Evolutionary conservation across 2,113 vertebrate species (phyloP).

Genomic region (Menura novaehollandiae): DNA sequence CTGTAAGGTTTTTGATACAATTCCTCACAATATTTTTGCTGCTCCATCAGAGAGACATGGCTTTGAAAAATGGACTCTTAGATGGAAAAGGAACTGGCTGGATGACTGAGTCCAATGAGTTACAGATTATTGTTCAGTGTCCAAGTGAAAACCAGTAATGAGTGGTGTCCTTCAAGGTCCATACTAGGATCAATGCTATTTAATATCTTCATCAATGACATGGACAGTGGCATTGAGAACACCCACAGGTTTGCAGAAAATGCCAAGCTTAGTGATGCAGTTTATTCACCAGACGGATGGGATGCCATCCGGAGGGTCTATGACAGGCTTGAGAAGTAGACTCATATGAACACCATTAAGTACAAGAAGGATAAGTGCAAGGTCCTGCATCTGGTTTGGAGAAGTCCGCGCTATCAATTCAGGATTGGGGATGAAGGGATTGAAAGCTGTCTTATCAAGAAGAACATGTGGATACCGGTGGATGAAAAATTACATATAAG

Average conservation of each 20-base stretch:
- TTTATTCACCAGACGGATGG: background rate
- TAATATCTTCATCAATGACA: background rate
- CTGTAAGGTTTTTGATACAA: background rate
- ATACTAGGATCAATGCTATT: background rate
- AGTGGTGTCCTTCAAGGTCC: background rate
- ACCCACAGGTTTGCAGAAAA: background rate
- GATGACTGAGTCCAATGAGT: background rate
- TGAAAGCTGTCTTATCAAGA: background rate
- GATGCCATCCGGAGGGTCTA: background rate
- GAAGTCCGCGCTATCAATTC: background rate
- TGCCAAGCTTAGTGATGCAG: background rate
- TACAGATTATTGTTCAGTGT: rapidly evolving
- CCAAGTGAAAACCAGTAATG: background rate
- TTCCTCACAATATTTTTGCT: background rate
- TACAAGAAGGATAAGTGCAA: background rate
- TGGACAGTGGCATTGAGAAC: background rate
- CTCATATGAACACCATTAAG: background rate
- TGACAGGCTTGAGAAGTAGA: background rate
- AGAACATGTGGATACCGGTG: background rate
- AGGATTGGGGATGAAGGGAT: background rate
- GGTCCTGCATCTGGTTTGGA: background rate
- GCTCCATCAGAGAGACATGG: rapidly evolving
- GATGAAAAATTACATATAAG: background rate
- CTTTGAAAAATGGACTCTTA: background rate
- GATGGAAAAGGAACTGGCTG: background rate